Conservation (phyloP, 1,140 invertebrate genomes). For the Anastatus disparis region DNA sequence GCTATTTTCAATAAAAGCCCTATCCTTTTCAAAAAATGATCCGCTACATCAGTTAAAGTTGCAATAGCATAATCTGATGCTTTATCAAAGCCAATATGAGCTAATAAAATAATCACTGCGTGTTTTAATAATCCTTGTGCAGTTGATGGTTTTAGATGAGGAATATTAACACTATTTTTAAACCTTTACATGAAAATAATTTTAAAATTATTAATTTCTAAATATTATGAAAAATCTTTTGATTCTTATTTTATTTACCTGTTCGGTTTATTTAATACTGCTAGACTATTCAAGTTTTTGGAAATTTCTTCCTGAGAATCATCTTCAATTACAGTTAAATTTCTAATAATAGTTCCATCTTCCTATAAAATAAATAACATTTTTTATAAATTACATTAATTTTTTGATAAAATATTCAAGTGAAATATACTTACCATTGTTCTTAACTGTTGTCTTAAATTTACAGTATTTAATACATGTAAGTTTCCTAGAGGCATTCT, state of each 20-base stretch:
- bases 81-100: constrained; percentile 65
- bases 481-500: constrained; percentile 60
- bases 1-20: constrained; percentile 67
- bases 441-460: constrained; percentile 57
- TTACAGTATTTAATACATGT: constrained; percentile 62
- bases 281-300: constrained; percentile 50
- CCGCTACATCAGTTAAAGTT: constrained; percentile 67
- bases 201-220: not conserved
- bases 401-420: constrained; percentile 25
- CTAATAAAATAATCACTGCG: constrained; percentile 59
- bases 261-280: constrained; percentile 43
- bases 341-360: constrained; percentile 53
- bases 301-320: constrained; percentile 41
- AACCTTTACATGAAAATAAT: constrained; percentile 43
- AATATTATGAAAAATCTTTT: not conserved
- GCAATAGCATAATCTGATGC: constrained; percentile 68
- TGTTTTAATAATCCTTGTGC: constrained; percentile 59
- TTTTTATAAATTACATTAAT: constrained; percentile 17
- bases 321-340: constrained; percentile 53
- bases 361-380: constrained; percentile 47
- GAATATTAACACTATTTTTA: constrained; percentile 45
- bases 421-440: constrained; percentile 53
- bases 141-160: constrained; percentile 54
- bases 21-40: constrained; percentile 69
- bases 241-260: constrained; percentile 43